Evolutionary conservation across 2,797 vertebrate species (phyloP).

Genomic region (Microctenopoma stevenorrisi): DNA sequence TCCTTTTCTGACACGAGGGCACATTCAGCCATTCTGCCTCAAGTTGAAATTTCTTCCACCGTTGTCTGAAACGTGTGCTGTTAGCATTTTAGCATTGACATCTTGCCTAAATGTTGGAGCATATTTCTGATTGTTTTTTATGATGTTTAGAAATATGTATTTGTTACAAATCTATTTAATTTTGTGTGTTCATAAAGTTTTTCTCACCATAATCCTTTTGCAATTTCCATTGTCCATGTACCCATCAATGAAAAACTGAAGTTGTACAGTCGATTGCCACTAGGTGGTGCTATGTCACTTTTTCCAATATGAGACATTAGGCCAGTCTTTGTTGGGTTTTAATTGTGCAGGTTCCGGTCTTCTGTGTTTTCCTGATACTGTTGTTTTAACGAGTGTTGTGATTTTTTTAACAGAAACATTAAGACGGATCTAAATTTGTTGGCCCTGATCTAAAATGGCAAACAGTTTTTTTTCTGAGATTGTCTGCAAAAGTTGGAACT

Average conservation of each 20-base stretch:
- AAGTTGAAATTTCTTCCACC: neutral
- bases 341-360: conserved; percentile 1
- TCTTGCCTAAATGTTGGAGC: conserved; percentile 35
- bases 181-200: conserved; percentile 16
- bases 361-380: conserved; percentile 4
- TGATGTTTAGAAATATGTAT: conserved; percentile 6
- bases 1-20: neutral
- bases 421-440: neutral
- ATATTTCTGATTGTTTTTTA: neutral
- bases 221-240: conserved; percentile 16
- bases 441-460: conserved; percentile 8
- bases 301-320: neutral
- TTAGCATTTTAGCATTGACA: conserved; percentile 1
- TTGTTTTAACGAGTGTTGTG: neutral
- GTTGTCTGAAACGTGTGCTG: neutral
- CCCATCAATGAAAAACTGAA: conserved; percentile 55
- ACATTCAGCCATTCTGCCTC: conserved; percentile 11
- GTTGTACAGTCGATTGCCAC: conserved; percentile 57
- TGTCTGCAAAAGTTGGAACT: conserved; percentile 3
- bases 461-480: conserved; percentile 11
- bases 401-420: neutral
- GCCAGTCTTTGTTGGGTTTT: neutral
- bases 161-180: conserved; percentile 1
- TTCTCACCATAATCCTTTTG: conserved; percentile 18
- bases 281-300: conserved; percentile 71